Evolutionary conservation across 2,888 invertebrate genomes (phyloP).

Genomic region (Coecobrya sp.): DNA sequence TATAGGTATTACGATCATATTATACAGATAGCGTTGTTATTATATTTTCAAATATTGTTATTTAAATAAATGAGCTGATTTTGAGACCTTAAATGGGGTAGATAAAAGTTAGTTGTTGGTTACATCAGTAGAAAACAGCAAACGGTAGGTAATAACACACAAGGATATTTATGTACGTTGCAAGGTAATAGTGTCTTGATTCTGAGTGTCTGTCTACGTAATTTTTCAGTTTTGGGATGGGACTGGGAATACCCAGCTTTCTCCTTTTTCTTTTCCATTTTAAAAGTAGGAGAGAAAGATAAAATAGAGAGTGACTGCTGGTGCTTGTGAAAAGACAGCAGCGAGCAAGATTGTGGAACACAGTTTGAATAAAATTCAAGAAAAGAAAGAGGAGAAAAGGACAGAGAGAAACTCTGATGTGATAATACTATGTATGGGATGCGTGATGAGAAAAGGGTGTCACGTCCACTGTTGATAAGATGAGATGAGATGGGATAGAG

Average conservation of each 20-base stretch:
- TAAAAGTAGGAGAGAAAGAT: conserved; percentile 38
- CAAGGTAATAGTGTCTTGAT: conserved; percentile 39
- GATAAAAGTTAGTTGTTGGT: too few species aligned
- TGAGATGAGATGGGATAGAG: conserved; percentile 69
- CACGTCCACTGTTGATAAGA: conserved; percentile 79
- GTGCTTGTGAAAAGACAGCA: conserved; percentile 38
- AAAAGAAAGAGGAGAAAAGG: conserved; percentile 29
- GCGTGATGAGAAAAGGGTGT: conserved; percentile 78
- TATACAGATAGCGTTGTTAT: too few species aligned
- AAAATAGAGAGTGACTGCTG: conserved; percentile 34
- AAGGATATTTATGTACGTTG: too few species aligned
- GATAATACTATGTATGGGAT: conserved; percentile 60
- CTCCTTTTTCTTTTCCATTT: conserved; percentile 37
- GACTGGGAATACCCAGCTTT: conserved; percentile 47
- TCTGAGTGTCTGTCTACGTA: conserved; percentile 22
- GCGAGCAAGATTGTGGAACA: conserved; percentile 41
- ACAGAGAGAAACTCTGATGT: conserved; percentile 43
- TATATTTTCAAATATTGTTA: too few species aligned
- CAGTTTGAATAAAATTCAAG: conserved; percentile 67
- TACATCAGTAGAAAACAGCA: too few species aligned
- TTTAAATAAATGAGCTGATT: conserved; percentile 26
- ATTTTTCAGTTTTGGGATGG: conserved; percentile 21
- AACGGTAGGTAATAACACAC: too few species aligned
- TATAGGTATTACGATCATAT: too few species aligned
- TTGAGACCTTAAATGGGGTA: neutral